Conservation (phyloP, 2,888 invertebrate genomes). For the Axea sp. region DNA sequence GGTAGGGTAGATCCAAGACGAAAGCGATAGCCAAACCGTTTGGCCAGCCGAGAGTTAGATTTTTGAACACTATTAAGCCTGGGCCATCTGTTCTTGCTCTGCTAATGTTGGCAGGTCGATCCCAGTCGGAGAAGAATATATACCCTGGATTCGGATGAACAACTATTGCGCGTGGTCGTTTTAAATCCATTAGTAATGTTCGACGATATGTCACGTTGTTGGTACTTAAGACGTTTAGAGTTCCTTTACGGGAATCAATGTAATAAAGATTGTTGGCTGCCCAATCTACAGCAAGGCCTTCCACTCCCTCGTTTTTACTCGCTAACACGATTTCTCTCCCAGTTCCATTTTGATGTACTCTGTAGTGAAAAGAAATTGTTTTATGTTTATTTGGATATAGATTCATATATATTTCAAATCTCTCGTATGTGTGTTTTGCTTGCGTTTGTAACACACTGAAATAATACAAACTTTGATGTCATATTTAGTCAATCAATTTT, state of each 20-base stretch:
- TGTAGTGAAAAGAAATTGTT: constrained; percentile 57
- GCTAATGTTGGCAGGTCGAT: constrained; percentile 97
- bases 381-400: too few relatives aligned
- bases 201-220: constrained; percentile 91
- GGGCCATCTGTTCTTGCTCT: constrained; percentile 94
- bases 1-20: constrained; percentile 90
- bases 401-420: too few relatives aligned
- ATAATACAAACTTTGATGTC: too few relatives aligned
- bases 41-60: constrained; percentile 97
- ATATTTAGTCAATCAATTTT: too few relatives aligned
- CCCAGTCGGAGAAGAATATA: constrained; percentile 98
- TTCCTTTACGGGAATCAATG: constrained; percentile 96
- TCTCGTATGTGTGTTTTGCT: too few relatives aligned
- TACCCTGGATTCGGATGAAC: constrained; percentile 97
- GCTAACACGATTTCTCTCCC: constrained; percentile 93
- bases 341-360: constrained; percentile 89
- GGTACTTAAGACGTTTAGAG: constrained; percentile 94
- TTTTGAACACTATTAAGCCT: constrained; percentile 91
- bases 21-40: constrained; percentile 98
- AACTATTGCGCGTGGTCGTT: constrained; percentile 96
- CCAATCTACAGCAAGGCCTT: constrained; percentile 97
- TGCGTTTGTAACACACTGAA: too few relatives aligned
- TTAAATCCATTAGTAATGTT: constrained; percentile 91
- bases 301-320: constrained; percentile 97
- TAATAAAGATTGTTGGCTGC: constrained; percentile 96